phyloP scores from a whole-genome alignment of 2,797 vertebrate species.

The Pseudochaenichthys georgianus region DNA sequence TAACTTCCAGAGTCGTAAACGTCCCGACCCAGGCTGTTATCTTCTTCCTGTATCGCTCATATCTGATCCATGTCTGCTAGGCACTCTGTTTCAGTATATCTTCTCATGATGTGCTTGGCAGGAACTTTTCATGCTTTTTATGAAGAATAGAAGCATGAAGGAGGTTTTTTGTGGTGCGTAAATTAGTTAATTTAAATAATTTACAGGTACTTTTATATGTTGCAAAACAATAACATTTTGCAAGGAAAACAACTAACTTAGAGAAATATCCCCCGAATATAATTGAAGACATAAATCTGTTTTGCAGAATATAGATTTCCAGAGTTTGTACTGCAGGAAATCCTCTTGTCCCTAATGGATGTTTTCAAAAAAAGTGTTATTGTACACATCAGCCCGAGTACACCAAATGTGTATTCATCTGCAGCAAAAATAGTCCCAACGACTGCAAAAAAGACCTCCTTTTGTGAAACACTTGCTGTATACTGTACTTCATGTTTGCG shows the following conservation, averaged over 20 bases:
- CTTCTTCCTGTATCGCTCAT: constrained; percentile 3
- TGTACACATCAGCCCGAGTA: neutral
- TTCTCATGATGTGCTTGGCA: neutral
- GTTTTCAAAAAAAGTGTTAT: neutral
- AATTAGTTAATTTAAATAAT: neutral
- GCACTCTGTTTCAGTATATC: neutral
- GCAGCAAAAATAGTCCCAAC: neutral
- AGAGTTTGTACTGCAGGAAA: neutral
- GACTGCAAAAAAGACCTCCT: neutral
- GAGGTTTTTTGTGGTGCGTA: neutral
- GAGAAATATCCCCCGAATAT: too few relatives aligned
- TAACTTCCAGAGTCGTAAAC: constrained; percentile 3
- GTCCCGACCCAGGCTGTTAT: constrained; percentile 19
- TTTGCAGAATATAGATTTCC: too few relatives aligned
- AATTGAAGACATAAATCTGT: too few relatives aligned
- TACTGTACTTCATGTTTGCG: too few relatives aligned
- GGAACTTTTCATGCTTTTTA: neutral
- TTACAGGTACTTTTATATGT: too few relatives aligned
- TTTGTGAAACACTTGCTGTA: neutral
- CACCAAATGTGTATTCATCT: neutral
- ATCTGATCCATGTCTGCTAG: constrained; percentile 6
- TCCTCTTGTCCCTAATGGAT: neutral
- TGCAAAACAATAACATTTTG: too few relatives aligned
- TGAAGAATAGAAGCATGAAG: neutral
- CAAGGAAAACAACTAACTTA: too few relatives aligned